Evolutionary conservation across 2,797 vertebrate genomes (phyloP).

Genomic region (Lagocephalus sceleratus): DNA sequence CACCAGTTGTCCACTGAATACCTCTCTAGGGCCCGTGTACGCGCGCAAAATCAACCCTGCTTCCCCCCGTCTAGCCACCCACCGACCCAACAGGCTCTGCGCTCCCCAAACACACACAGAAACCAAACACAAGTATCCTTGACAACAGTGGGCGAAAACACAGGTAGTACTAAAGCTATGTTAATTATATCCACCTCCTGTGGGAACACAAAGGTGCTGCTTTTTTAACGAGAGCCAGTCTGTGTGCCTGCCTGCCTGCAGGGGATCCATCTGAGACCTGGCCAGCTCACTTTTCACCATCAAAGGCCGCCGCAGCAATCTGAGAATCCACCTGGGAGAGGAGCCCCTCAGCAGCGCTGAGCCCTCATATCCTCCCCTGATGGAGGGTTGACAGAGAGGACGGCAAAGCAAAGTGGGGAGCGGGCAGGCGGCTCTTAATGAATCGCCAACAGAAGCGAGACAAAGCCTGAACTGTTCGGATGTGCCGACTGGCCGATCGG

Average conservation of each 20-base stretch:
- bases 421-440: background rate
- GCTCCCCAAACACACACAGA: constrained; percentile 49
- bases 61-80: constrained; percentile 22
- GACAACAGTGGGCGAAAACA: constrained; percentile 69
- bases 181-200: constrained; percentile 78
- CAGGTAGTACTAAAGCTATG: constrained; percentile 73
- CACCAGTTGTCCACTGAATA: constrained; percentile 39
- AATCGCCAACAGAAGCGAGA: constrained; percentile 19
- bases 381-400: constrained; percentile 59
- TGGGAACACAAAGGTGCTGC: constrained; percentile 75
- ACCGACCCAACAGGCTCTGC: constrained; percentile 29
- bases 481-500: constrained; percentile 11
- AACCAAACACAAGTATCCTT: constrained; percentile 67
- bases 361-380: constrained; percentile 59
- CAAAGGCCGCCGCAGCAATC: constrained; percentile 64
- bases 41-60: background rate
- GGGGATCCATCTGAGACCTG: constrained; percentile 65
- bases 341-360: constrained; percentile 53
- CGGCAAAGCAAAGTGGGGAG: constrained; percentile 25
- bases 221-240: constrained; percentile 75
- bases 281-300: constrained; percentile 69
- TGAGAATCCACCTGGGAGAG: constrained; percentile 67
- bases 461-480: constrained; percentile 37
- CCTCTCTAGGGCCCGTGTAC: constrained; percentile 4
- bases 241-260: constrained; percentile 65